Percentiles rank a stretch among this genome's conserved stretches.
Evolutionary conservation across 30 jellyfish, hydroid and myxozoan genomes (phyloP).

Genomic region (Chironex yamaguchii): DNA sequence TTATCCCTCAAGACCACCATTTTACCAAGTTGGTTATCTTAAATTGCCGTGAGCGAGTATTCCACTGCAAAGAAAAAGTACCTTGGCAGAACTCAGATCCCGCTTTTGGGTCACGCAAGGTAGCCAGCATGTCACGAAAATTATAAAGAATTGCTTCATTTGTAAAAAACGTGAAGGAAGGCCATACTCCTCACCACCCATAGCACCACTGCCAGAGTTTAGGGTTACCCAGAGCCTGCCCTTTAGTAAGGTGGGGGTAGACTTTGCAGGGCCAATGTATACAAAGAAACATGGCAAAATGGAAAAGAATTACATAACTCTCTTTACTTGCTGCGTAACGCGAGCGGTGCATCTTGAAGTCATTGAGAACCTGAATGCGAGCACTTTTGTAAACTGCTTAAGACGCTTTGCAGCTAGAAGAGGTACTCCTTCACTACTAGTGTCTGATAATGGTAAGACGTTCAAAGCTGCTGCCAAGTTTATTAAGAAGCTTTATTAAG

Average conservation of each 20-base stretch:
- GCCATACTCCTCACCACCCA: constrained; percentile 19
- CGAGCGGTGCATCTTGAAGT: constrained; percentile 32
- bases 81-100: constrained; percentile 35
- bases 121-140: constrained; percentile 14
- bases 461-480: constrained; percentile 27
- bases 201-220: constrained; percentile 35
- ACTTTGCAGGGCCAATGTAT: constrained; percentile 12
- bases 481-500: neutral
- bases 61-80: constrained; percentile 1
- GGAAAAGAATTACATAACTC: neutral
- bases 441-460: constrained; percentile 59
- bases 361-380: constrained; percentile 4
- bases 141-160: neutral
- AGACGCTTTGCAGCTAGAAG: constrained; percentile 35
- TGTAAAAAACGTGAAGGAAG: constrained; percentile 26
- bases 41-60: neutral
- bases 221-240: constrained; percentile 3
- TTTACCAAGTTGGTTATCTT: neutral
- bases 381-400: neutral
- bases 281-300: neutral
- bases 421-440: constrained; percentile 28
- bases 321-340: neutral
- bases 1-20: constrained; percentile 11
- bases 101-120: constrained; percentile 40
- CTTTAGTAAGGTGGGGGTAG: constrained; percentile 19